These are phyloP conservation scores for Chaetorhynchus papuensis DNA, from an alignment of 2,113 vertebrate species.

Conservation along the genomic window DNA sequence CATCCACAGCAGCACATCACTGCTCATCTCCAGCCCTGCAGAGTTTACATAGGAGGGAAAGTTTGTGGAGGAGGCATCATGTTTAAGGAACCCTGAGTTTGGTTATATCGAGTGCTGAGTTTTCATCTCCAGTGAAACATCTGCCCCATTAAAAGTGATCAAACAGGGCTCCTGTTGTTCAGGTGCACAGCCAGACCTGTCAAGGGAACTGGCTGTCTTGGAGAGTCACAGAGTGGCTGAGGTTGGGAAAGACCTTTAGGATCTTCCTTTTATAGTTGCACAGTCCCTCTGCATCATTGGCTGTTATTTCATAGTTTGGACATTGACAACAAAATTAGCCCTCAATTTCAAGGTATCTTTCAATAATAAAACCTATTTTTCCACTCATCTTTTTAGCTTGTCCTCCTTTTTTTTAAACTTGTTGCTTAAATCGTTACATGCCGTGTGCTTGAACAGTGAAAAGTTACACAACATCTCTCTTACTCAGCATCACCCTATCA, in stretches of 20 bases:
- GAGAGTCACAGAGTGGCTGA: background rate
- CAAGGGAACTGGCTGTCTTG: background rate
- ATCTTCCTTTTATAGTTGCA: background rate
- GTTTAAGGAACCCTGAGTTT: background rate
- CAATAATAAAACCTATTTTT: background rate
- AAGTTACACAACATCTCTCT: background rate
- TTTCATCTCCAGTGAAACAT: background rate
- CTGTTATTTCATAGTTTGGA: background rate
- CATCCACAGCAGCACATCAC: rapidly evolving
- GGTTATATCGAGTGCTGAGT: background rate
- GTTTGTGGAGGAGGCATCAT: rapidly evolving
- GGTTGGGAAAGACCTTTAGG: background rate
- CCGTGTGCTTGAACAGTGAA: background rate
- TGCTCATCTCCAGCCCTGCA: background rate
- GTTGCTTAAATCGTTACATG: background rate
- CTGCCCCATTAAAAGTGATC: background rate
- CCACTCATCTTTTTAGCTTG: background rate
- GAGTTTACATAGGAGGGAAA: rapidly evolving
- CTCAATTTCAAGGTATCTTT: background rate
- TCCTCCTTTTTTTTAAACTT: background rate
- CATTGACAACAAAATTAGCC: background rate
- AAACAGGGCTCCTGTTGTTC: background rate
- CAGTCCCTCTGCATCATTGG: background rate
- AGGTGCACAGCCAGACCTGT: background rate
- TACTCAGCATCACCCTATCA: background rate